Evolutionary conservation across 2,113 vertebrate species (phyloP), one percentile per base, ranked within the genome.

Genomic region (Turdus rufiventris): DNA sequence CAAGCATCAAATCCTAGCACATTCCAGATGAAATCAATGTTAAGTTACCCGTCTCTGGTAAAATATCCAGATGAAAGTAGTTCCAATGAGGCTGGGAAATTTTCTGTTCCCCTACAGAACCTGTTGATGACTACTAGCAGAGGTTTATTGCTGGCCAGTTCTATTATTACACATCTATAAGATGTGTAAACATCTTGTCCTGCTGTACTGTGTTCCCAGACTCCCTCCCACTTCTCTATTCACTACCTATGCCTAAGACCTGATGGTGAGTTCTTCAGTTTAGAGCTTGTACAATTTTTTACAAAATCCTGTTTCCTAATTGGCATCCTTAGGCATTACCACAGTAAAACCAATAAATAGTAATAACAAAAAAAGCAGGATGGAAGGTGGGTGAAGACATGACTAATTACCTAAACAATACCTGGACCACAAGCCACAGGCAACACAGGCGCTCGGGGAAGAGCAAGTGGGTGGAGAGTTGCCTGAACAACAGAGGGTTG

Each of bases 391-490:
- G 89, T 76, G 84, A 86, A 94, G 91, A 34, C 71, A 76, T 86
- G 57, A 79, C 72, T 94, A 95, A 96, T 93, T 96, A 90, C 61
- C 83, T 88, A 89, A 95, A 96, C 87, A 86, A 25, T 57, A 67
- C 43, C 71, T 68, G 72, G 85, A 91, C 94, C 94, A 95, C 93
- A 97, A 91, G 89, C 90, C 90, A 94, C 47, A 93, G 61, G 60
- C 89, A 95, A 40, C 71, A 60, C 0, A 1, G 56, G 68, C 91
- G 48, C 83, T 14, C 60, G 48, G 50, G 36, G 79, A 88, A 80
- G 57, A 86, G n/a, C 1, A 15, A 88, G 94, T 90, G 85, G 91
- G 96, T 76, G 94, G 85, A 94, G 72, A 79, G 68, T 72, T 87
- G 61, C 53, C 88, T 78, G 72, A 48, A 86, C 28, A 80, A 80